Evolutionary conservation across 2,888 invertebrate genomes (phyloP), one percentile per base, ranked within the genome.

Genomic region (Stenchaetothrips biformis): DNA sequence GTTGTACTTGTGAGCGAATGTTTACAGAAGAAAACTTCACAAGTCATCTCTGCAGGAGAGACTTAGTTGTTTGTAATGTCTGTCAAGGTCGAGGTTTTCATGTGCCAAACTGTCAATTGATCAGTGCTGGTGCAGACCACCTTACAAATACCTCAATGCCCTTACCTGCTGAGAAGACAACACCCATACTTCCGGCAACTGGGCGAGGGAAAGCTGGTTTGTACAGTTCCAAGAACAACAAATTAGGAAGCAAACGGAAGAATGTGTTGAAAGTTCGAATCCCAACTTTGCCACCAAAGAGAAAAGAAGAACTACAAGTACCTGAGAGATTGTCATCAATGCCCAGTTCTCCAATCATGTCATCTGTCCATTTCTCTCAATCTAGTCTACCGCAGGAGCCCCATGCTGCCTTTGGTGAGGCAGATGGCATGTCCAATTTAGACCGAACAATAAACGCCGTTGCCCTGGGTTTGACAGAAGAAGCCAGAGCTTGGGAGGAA

Each of bases 21-120:
- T 95, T 94, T 86, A 91, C 90, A 83, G 93, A 93, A 85, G 90
- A 91, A 83, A 93, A 93, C 85, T 94, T 94, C 87, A 92, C 91
- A 83, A 90, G 91, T 84, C 95, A 95, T 86, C 90, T 91, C 85
- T 95, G 94, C 79, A 80, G n/a, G 49, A 47, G 74, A 67, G 67
- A 74, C 25, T 21, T 74, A 25, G 67, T 74, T 74, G 25, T 74
- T 74, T 74, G 67, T 21, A 25, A 6, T 21, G 25, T 74, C 25
- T 74, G 67, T 25, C 67, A 74, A 74, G 67, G 67, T 9, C 21
- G 67, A 74, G 67, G 67, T 11, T 74, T 74, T 25, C 67, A 74
- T 74, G 25, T 74, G 21, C 67, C 67, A 2, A 74, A 21, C 11
- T 74, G 67, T 25, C 25, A 21, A 21, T 25, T 74, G 11, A 21